A percentile compares a stretch with the other conserved stretches of the same genome.
These are phyloP conservation scores for Sciurus niger DNA, from an alignment of 2,113 vertebrate genomes.

Conservation along the genomic window DNA sequence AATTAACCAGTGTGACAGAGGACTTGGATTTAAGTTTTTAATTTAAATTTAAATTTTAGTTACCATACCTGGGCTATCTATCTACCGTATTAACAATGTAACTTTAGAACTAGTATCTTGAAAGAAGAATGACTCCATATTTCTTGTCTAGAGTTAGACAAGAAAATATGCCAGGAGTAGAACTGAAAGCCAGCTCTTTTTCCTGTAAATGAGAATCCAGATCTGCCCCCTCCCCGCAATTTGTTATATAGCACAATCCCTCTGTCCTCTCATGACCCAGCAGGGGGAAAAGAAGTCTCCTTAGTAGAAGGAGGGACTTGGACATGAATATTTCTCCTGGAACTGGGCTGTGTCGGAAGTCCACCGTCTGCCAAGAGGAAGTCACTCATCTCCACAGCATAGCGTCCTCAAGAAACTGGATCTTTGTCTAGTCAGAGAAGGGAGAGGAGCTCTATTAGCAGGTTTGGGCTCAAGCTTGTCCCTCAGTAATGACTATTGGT, in stretches of 20 bases:
- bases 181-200: not conserved
- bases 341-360: not conserved
- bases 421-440: not conserved
- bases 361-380: not conserved
- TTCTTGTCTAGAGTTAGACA: not conserved
- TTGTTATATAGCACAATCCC: not conserved
- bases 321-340: not conserved
- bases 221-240: not conserved
- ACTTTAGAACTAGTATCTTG: not conserved
- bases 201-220: not conserved
- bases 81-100: not conserved
- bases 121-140: not conserved
- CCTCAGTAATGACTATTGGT: not conserved
- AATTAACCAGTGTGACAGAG: not conserved
- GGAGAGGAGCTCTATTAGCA: not conserved
- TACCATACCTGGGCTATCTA: not conserved
- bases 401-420: not conserved
- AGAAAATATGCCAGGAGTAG: not conserved
- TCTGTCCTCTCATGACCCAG: not conserved
- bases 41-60: not conserved
- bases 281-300: not conserved
- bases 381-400: not conserved
- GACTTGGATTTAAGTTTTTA: not conserved
- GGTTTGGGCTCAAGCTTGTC: not conserved
- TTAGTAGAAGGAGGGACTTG: not conserved